Base-by-base conservation (phyloP, 1,140 invertebrate genomes). In the Chymomyza costata region DNA sequence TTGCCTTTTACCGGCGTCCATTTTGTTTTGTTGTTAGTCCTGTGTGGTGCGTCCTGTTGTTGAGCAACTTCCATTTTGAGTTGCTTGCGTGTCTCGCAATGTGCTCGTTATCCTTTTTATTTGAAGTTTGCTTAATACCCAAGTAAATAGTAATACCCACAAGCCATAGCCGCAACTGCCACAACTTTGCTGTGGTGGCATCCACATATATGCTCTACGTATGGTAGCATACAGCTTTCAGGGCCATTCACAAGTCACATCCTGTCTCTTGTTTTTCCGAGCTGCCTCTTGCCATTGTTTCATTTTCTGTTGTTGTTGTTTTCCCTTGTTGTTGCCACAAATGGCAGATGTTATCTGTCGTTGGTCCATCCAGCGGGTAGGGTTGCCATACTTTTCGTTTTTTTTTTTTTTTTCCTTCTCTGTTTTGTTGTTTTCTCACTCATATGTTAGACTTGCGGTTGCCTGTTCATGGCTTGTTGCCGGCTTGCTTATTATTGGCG, bases 41-140 rank as follows among this genome's bases (percentile, higher is more conserved):
- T n/a, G n/a, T n/a, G n/a, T n/a, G n/a, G n/a, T n/a, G n/a, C n/a
- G n/a, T n/a, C n/a, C 41, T 73, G 56, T 67, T 63, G 63, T 62
- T 71, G 54, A 59, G 59, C 50, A 65, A 60, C 55, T 74, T 74
- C 62, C 71, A 66, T 78, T 76, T 70, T 52, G 62, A 63, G 71
- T 60, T 76, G 66, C 53, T 65, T 73, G 73, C 64, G 73, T 80
- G 67, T 73, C 64, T 59, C 54, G 61, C 63, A 65, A 65, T 65
- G 63, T 54, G 62, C 63, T 80, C 65, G 73, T 80, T 80, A 80
- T 80, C 68, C 74, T 80, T 80, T 80, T 78, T 78, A 80, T 78
- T 78, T 78, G 66, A 78, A 80, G 73, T 73, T 78, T 80, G 67
- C 74, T 80, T 73, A 81, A 81, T 80, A 74, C 64, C n/a, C 73